Percentiles rank a stretch among this genome's conserved stretches.
Evolutionary conservation across 2,888 invertebrate genomes (phyloP).

Genomic region (Galeopsomyia nigrocyanea): DNA sequence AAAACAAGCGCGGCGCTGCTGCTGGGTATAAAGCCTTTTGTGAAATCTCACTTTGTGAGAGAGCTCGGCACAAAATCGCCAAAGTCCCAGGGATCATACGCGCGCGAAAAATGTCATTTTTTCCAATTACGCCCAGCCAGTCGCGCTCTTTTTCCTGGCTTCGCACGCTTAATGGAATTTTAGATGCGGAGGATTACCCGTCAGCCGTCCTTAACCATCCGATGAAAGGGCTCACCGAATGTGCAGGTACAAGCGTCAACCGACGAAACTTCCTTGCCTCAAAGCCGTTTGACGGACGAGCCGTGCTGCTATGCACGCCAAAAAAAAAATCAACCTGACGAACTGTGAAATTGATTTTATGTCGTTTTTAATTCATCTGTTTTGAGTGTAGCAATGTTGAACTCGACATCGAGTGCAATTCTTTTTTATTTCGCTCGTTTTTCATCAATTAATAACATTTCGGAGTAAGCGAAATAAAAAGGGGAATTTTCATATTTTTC

Average conservation of each 20-base stretch:
- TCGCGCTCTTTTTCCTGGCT: conserved; percentile 18
- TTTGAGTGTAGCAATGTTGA: too few relatives aligned
- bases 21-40: too few relatives aligned
- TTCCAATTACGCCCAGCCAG: conserved; percentile 37
- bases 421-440: not conserved
- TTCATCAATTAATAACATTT: too few relatives aligned
- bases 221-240: conserved; percentile 26
- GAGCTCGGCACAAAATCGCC: conserved; percentile 27
- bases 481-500: conserved; percentile 27
- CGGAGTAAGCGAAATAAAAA: too few relatives aligned
- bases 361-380: too few relatives aligned
- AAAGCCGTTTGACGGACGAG: too few relatives aligned
- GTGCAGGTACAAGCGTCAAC: not conserved
- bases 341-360: too few relatives aligned
- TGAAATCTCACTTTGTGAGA: conserved; percentile 29
- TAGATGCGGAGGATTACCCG: conserved; percentile 57
- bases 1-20: too few relatives aligned
- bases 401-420: too few relatives aligned
- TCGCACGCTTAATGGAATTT: conserved; percentile 65
- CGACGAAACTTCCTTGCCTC: not conserved
- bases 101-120: conserved; percentile 43
- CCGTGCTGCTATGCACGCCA: too few relatives aligned
- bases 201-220: conserved; percentile 39
- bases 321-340: too few relatives aligned
- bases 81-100: conserved; percentile 10